Evolutionary conservation across 2,113 vertebrate genomes (phyloP), one percentile per base, ranked within the genome.

Genomic region (Baryphthengus martii): DNA sequence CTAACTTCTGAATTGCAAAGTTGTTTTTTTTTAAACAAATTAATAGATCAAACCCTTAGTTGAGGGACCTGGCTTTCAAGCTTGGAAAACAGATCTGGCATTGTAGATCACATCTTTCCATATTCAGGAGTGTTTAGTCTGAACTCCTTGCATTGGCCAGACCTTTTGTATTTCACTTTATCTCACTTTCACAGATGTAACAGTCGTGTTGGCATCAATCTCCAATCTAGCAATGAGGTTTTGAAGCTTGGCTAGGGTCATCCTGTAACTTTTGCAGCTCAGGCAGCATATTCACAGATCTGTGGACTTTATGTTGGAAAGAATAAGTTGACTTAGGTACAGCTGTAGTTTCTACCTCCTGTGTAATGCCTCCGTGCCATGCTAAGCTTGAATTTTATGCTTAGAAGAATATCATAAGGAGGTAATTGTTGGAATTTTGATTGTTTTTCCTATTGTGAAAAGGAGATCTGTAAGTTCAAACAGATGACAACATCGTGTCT

Each of bases 111-210:
- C 10, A 5, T 28, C 29, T 80, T 77, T 75, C 29, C 7, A 3
- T 55, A 90, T 80, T 87, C 33, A 42, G 20, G 16, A 35, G 10
- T 40, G 10, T 58, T 90, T 66, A 17, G 53, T 31, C n/a, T 83
- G 25, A 19, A 70, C 2, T 7, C 21, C 17, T 66, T 89, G 15
- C 6, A 56, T 47, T 10, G 6, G 17, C 33, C 25, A 81, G 65
- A 86, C 7, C 11, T 83, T 90, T 59, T 77, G 9, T 73, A 58
- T 88, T 92, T 95, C 35, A 73, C 10, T 81, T 92, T 59, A 74
- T 84, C 39, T 88, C 76, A 70, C 0, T 62, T 92, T 70, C 13
- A 14, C 24, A 65, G 45, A 76, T 53, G 11, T 50, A 73, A 50
- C 82, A 80, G 35, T 75, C 20, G 50, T 25, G 23, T 55, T 80